Evolutionary conservation across 35 echinoderm and acorn worm genomes (phyloP), one percentile per base, ranked within the genome.

Genomic region (Heliocidaris tuberculata): DNA sequence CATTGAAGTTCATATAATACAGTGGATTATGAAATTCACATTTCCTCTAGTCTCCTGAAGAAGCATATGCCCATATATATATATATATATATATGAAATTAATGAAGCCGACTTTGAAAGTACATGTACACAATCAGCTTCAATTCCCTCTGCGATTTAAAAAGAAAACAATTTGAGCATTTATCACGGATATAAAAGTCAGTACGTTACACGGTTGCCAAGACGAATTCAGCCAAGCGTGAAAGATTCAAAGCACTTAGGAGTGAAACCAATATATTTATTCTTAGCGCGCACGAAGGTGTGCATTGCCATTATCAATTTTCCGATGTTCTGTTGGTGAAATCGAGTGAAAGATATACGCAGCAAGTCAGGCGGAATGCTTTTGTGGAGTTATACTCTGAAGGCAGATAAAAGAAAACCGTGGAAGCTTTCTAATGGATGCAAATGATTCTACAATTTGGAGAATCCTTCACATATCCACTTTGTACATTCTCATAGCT

Each of bases 341-440:
- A 78, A 78, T 78, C 65, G 65, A 78, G 65, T 78, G 65, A 78
- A n/a, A 78, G 65, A 78, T 78, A 78, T 78, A 78, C 27, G 65
- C 15, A 24, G 3, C 65, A 78, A 78, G 65, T 78, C 65, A 78
- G 65, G 65, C 17, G 21, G 65, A 78, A 78, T 78, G 65, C 65
- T 78, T 78, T 78, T 78, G 65, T 78, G 0, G 65, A 78, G 65
- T 78, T 78, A 78, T n/a, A 78, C 65, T 78, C 65, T 27, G 17
- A 42, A 78, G 65, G 65, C 8, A 78, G 65, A 78, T 27, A 78
- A 78, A 27, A 24, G 27, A 24, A 6, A 78, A 24, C 27, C 13
- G 7, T 78, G 21, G 65, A n/a, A 78, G 65, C 60, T 21, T 78
- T 78, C 27, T 78, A 78, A 78, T 21, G 65, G 15, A 78, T 78